Evolutionary conservation across 2,888 invertebrate genomes (phyloP).

Genomic region (Drosophila kokeensis): DNA sequence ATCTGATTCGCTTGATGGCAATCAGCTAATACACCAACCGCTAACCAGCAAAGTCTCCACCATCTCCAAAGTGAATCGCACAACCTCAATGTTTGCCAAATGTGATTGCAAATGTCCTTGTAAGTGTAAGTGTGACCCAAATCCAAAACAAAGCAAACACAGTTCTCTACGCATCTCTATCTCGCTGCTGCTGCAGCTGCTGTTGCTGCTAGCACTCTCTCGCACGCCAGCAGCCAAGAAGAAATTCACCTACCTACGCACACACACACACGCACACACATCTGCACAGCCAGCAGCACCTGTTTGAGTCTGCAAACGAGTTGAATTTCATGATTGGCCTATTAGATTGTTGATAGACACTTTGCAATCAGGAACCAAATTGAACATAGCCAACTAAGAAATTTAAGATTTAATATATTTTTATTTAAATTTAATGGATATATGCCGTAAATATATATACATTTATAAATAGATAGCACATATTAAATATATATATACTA

Average conservation of each 20-base stretch:
- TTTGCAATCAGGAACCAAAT: background rate
- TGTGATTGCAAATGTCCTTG: constrained; percentile 21
- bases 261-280: background rate
- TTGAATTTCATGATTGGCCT: background rate
- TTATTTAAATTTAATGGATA: background rate
- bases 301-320: constrained; percentile 23
- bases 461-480: background rate
- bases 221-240: background rate
- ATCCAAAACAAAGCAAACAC: background rate
- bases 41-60: background rate
- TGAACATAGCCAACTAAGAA: background rate
- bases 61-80: constrained; percentile 1
- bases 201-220: background rate
- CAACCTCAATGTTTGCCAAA: background rate
- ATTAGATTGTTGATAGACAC: background rate
- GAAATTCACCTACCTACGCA: background rate
- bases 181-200: background rate
- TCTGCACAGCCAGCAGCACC: background rate
- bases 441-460: background rate
- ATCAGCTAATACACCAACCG: background rate
- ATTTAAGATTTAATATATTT: background rate
- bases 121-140: constrained; percentile 34
- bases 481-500: background rate
- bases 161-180: background rate
- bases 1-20: background rate